phyloP scores from a whole-genome alignment of 2,888 invertebrate genomes.

The Thyatira batis region DNA sequence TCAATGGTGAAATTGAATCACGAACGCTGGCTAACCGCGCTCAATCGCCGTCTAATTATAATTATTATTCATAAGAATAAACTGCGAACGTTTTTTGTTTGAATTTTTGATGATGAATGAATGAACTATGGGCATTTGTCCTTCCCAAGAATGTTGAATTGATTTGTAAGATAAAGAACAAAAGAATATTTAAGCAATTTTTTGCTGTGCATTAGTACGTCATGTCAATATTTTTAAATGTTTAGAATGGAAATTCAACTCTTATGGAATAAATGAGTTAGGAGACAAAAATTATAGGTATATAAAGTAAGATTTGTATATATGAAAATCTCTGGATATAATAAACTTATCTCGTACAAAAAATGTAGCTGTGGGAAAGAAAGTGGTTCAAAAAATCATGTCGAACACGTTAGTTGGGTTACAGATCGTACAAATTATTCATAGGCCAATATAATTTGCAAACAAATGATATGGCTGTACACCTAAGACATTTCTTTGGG shows the following conservation, averaged over 20 bases:
- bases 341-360: conserved; percentile 6
- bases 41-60: conserved; percentile 74
- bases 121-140: conserved; percentile 6
- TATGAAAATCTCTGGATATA: neutral
- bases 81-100: conserved; percentile 31
- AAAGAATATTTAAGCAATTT: conserved; percentile 4
- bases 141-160: neutral
- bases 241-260: neutral
- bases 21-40: conserved; percentile 53
- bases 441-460: conserved; percentile 71
- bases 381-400: conserved; percentile 5
- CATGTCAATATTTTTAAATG: neutral
- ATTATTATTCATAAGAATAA: conserved; percentile 64
- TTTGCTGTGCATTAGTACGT: neutral
- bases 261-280: neutral
- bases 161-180: neutral
- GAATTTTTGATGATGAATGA: conserved; percentile 23
- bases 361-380: conserved; percentile 4
- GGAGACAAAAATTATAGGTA: too few species aligned
- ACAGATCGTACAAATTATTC: conserved; percentile 52
- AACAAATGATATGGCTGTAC: conserved; percentile 54
- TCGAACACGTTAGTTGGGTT: conserved; percentile 19
- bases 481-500: conserved; percentile 53
- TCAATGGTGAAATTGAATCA: conserved; percentile 80
- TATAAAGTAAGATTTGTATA: too few species aligned